Percentiles rank a stretch among this genome's conserved stretches.
phyloP scores from a whole-genome alignment of 2,888 invertebrate species.

The Agriopis aurantiaria region DNA sequence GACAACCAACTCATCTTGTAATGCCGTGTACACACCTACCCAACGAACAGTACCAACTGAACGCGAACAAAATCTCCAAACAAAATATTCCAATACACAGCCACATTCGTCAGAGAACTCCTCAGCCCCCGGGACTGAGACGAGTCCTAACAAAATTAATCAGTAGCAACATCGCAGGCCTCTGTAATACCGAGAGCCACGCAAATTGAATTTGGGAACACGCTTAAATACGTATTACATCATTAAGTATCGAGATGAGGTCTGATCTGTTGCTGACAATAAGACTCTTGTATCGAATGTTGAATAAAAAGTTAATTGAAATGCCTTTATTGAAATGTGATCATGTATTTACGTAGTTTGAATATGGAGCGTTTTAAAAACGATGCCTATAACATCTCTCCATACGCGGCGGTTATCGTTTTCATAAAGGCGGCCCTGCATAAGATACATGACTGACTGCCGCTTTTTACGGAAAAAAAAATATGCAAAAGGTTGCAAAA shows the following conservation, averaged over 20 bases:
- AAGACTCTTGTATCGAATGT: conserved; percentile 3
- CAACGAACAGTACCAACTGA: too few relatives aligned
- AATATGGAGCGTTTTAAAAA: too few relatives aligned
- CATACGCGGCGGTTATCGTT: too few relatives aligned
- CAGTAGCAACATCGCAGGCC: conserved; percentile 49
- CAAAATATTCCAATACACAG: not conserved
- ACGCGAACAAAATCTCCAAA: not conserved
- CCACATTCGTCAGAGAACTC: conserved; percentile 13
- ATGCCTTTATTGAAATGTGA: not conserved
- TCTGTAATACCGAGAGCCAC: conserved; percentile 52
- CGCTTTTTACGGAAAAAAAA: too few relatives aligned
- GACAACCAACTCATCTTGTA: too few relatives aligned
- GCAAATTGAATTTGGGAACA: conserved; percentile 57
- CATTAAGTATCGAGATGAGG: conserved; percentile 27
- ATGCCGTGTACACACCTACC: not conserved
- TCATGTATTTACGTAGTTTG: not conserved
- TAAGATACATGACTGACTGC: too few relatives aligned
- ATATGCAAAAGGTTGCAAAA: too few relatives aligned
- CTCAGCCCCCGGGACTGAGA: conserved; percentile 39
- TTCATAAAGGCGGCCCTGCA: too few relatives aligned
- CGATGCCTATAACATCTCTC: too few relatives aligned
- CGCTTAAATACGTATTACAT: conserved; percentile 37
- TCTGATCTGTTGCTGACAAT: conserved; percentile 14
- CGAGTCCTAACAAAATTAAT: conserved; percentile 54
- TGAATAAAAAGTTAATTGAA: conserved; percentile 5